These are phyloP conservation scores for Calameuta filiformis DNA, from an alignment of 2,888 invertebrate species.

Conservation along the genomic window DNA sequence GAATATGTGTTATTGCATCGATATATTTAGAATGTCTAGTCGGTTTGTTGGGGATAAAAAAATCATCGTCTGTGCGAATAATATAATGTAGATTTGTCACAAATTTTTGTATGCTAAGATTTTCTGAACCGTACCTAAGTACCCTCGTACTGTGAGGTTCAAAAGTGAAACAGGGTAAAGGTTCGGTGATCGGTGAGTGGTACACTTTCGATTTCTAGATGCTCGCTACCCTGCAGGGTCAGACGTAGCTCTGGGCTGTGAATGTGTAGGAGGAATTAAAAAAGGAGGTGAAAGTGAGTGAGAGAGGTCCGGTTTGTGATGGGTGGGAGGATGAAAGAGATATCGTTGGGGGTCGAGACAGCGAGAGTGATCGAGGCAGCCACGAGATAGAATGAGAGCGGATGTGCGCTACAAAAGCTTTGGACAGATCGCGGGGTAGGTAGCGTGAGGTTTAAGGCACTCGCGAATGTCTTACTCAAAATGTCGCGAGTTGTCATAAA, in stretches of 20 bases:
- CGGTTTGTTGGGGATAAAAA: background rate
- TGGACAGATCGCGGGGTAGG: background rate
- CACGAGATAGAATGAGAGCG: background rate
- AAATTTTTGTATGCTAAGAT: background rate
- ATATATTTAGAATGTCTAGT: background rate
- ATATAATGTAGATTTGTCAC: background rate
- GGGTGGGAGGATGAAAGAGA: slow-evolving; percentile 19
- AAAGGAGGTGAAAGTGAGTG: slow-evolving; percentile 25
- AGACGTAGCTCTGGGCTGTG: background rate
- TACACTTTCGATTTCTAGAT: slow-evolving; percentile 1
- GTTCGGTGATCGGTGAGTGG: slow-evolving; percentile 11
- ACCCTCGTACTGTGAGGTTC: background rate
- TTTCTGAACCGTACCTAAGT: too few species aligned
- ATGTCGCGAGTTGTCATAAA: background rate
- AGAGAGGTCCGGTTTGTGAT: background rate
- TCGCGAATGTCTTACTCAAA: background rate
- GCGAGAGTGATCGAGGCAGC: slow-evolving; percentile 9
- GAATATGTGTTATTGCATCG: background rate
- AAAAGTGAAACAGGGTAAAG: background rate
- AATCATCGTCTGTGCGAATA: background rate
- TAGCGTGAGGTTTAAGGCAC: background rate
- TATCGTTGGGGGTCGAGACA: slow-evolving; percentile 16
- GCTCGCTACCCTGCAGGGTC: background rate
- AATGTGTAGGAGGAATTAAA: slow-evolving; percentile 17
- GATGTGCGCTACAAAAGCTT: background rate